phyloP scores from a whole-genome alignment of 2,113 vertebrate species.

The Cyanistes caeruleus region DNA sequence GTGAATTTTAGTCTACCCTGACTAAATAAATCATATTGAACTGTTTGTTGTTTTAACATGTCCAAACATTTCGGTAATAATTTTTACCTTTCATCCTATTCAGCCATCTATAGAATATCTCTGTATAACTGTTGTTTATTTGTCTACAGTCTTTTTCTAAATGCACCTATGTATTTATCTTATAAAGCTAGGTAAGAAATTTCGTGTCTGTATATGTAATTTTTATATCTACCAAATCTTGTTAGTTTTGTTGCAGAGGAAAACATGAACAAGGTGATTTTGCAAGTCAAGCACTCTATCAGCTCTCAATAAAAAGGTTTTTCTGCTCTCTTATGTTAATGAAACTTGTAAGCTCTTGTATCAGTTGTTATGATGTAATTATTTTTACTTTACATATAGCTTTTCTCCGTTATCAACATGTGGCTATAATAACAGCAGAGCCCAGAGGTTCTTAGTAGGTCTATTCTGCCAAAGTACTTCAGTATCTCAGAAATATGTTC shows the following conservation, averaged over 20 bases:
- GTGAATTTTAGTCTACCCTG: conserved; percentile 72
- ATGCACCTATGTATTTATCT: not conserved
- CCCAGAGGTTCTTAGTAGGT: not conserved
- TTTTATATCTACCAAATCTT: not conserved
- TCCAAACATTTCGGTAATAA: conserved; percentile 57
- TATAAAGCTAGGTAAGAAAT: not conserved
- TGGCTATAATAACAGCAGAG: not conserved
- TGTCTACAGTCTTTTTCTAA: not conserved
- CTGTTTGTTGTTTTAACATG: conserved; percentile 69
- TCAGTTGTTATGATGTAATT: not conserved
- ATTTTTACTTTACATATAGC: not conserved
- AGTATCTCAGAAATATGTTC: not conserved
- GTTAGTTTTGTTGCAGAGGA: not conserved
- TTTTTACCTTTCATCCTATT: conserved; percentile 35
- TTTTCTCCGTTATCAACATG: not conserved
- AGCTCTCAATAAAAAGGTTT: not conserved
- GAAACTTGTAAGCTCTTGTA: not conserved
- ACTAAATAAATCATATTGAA: conserved; percentile 76
- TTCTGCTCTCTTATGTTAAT: not conserved
- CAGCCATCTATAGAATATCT: not conserved
- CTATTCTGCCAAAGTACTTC: not conserved
- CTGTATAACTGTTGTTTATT: not conserved
- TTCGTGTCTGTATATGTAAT: not conserved
- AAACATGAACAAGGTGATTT: not conserved
- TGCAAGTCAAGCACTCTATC: not conserved